These are phyloP conservation scores for Plebejus melissa DNA, from an alignment of 2,888 invertebrate genomes.

Conservation along the genomic window DNA sequence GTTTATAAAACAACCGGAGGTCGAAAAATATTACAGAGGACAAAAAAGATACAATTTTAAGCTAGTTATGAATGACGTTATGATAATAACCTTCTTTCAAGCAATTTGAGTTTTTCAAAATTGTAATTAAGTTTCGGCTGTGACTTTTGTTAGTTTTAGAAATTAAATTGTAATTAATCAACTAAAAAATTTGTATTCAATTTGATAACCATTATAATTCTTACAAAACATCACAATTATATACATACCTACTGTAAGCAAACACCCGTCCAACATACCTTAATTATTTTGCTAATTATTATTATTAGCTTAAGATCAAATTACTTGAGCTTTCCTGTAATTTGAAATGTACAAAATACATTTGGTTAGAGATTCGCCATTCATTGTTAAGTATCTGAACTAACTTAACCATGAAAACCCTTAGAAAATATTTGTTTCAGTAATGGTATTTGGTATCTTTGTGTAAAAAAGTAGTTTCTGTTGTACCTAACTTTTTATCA, in stretches of 20 bases:
- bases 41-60: neutral
- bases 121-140: slow-evolving; percentile 67
- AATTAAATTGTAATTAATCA: slow-evolving; percentile 29
- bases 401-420: neutral
- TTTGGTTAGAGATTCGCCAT: neutral
- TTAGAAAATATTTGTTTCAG: neutral
- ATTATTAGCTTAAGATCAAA: slow-evolving; percentile 29
- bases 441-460: neutral
- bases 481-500: slow-evolving; percentile 28
- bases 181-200: slow-evolving; percentile 25
- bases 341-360: slow-evolving; percentile 25
- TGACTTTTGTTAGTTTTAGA: slow-evolving; percentile 62
- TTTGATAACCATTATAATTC: slow-evolving; percentile 39
- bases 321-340: slow-evolving; percentile 20
- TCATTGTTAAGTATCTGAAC: neutral
- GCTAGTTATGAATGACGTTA: neutral
- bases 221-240: slow-evolving; percentile 40
- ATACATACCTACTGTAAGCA: slow-evolving; percentile 43
- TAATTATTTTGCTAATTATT: slow-evolving; percentile 28
- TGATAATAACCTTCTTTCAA: slow-evolving; percentile 3
- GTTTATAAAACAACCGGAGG: neutral
- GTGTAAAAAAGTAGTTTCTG: slow-evolving; percentile 8
- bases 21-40: neutral
- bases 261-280: slow-evolving; percentile 59
- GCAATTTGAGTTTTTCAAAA: slow-evolving; percentile 46